Percentiles rank a stretch among this genome's conserved stretches.
Evolutionary conservation across 2,797 vertebrate genomes (phyloP).

Genomic region (Gallinago stenura): DNA sequence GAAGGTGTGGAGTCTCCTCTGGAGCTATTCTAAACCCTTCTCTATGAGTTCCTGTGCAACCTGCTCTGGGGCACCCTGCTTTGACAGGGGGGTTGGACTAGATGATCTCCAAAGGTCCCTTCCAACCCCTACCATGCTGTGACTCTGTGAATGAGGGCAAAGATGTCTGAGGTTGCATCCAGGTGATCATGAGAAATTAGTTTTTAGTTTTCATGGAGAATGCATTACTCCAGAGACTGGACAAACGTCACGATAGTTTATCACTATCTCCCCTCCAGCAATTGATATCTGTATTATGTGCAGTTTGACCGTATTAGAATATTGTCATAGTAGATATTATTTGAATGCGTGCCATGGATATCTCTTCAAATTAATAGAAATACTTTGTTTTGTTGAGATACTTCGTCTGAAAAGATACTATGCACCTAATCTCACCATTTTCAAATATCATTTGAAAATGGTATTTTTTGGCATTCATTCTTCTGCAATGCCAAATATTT

Average conservation of each 20-base stretch:
- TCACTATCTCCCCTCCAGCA: rapidly evolving
- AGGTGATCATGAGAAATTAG: not conserved
- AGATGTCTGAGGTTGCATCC: not conserved
- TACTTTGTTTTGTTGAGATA: not conserved
- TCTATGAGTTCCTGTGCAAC: too few relatives aligned
- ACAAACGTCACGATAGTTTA: not conserved
- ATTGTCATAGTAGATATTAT: not conserved
- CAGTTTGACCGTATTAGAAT: not conserved
- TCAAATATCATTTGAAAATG: not conserved
- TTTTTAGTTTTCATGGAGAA: not conserved
- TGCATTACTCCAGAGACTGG: not conserved
- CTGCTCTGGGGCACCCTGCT: too few relatives aligned
- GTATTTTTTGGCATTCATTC: not conserved
- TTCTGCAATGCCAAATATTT: not conserved
- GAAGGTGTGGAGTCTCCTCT: too few relatives aligned
- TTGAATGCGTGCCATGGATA: not conserved
- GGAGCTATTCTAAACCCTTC: too few relatives aligned
- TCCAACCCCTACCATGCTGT: too few relatives aligned
- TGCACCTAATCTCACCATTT: not conserved
- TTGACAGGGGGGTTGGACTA: too few relatives aligned
- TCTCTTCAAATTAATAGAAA: not conserved
- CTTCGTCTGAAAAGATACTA: not conserved
- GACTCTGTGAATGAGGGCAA: not conserved
- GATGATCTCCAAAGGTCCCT: too few relatives aligned
- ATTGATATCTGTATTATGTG: not conserved